Percentiles rank a stretch among this genome's conserved stretches.
Conservation (phyloP, 2,888 invertebrate genomes). For the Hirtodrosophila histrioides region DNA sequence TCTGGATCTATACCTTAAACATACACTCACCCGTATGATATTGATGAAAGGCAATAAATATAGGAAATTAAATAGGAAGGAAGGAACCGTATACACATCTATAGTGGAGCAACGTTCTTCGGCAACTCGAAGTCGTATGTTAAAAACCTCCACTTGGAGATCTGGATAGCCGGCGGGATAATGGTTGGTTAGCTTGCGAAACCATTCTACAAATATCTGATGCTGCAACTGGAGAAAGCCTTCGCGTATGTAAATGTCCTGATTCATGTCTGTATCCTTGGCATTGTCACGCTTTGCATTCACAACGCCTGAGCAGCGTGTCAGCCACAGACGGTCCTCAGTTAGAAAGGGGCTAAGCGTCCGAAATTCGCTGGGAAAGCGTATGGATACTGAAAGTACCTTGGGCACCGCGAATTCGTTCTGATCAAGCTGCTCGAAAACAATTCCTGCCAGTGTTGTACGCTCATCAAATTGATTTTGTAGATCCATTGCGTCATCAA, state of each 20-base stretch:
- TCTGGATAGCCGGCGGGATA: conserved; percentile 7
- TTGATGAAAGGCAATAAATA: conserved; percentile 75
- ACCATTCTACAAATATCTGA: conserved; percentile 69
- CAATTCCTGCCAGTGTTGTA: conserved; percentile 64
- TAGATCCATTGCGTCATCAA: conserved; percentile 25
- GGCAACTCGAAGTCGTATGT: conserved; percentile 44
- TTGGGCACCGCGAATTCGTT: conserved; percentile 22
- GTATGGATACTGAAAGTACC: conserved; percentile 53
- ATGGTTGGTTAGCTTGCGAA: conserved; percentile 12
- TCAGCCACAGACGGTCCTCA: conserved; percentile 71
- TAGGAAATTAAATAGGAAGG: conserved; percentile 68
- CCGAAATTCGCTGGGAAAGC: conserved; percentile 77
- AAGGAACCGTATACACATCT: conserved; percentile 47
- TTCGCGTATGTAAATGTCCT: conserved; percentile 77
- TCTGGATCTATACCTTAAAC: too few relatives aligned
- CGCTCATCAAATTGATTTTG: conserved; percentile 61
- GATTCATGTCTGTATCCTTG: conserved; percentile 22
- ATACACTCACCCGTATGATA: conserved; percentile 64
- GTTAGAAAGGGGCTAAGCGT: conserved; percentile 54
- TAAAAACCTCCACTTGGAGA: conserved; percentile 44
- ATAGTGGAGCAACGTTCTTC: conserved; percentile 42
- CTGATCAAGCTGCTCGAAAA: conserved; percentile 32
- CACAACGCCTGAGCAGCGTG: conserved; percentile 71
- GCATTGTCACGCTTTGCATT: conserved; percentile 38
- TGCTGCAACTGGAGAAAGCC: conserved; percentile 80